phyloP scores from a whole-genome alignment of 2,888 invertebrate genomes.

The Stictocephala bisonia region DNA sequence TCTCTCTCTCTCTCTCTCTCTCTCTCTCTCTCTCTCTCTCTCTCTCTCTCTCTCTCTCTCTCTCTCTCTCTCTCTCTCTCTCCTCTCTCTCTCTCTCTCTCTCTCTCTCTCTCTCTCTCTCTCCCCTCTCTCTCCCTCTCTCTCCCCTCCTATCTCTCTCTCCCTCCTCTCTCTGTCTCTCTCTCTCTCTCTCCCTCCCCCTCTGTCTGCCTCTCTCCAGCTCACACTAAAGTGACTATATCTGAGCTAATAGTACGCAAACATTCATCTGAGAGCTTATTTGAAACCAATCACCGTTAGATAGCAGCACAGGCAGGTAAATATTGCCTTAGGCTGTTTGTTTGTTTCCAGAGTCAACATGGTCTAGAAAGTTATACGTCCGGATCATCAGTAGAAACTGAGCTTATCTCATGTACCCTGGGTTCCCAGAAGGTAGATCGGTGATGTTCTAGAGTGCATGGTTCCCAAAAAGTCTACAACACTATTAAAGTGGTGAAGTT shows the following conservation, averaged over 20 bases:
- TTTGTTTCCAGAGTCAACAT: background rate
- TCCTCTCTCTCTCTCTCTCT: constrained; percentile 46
- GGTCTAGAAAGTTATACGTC: background rate
- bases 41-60: constrained; percentile 45
- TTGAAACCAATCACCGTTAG: no score
- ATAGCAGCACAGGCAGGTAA: no score
- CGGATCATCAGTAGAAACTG: background rate
- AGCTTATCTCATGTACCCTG: background rate
- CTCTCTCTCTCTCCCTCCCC: background rate
- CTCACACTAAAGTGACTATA: background rate
- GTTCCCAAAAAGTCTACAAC: no score
- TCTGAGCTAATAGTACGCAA: no score
- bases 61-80: constrained; percentile 50
- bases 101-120: constrained; percentile 48
- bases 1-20: constrained; percentile 49
- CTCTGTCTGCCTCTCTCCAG: background rate
- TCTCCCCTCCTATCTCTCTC: no score
- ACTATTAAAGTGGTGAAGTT: no score
- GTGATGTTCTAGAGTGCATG: no score
- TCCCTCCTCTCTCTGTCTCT: background rate
- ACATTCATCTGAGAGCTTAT: background rate
- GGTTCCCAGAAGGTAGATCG: background rate
- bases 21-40: constrained; percentile 47
- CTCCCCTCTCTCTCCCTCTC: constrained; percentile 51
- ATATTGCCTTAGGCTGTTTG: no score